These are phyloP conservation scores for Myiotriccus ornatus DNA, from an alignment of 2,797 vertebrate species.

Conservation along the genomic window DNA sequence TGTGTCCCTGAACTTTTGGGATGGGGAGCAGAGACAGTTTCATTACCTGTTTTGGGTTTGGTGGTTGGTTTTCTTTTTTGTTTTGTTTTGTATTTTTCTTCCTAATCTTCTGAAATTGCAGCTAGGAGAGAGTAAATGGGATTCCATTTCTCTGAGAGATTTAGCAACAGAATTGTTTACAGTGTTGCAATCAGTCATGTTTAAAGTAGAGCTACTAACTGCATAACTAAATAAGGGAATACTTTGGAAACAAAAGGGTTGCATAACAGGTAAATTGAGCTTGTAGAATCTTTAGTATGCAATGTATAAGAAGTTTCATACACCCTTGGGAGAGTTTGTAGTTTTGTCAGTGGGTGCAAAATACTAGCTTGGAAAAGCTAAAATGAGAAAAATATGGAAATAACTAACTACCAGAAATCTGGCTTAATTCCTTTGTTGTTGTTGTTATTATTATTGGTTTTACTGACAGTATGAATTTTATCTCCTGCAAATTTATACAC, in stretches of 20 bases:
- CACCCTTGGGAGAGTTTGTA: neutral
- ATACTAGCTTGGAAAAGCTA: neutral
- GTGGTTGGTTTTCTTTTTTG: neutral
- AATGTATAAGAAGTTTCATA: neutral
- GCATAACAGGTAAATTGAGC: slow-evolving; percentile 32
- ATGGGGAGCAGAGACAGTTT: neutral
- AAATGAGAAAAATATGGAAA: neutral
- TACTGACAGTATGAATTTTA: neutral
- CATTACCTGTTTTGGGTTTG: neutral
- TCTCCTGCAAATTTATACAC: neutral
- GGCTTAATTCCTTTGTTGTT: neutral
- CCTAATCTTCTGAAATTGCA: slow-evolving; percentile 8
- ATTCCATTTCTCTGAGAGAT: slow-evolving; percentile 31
- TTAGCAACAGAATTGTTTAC: slow-evolving; percentile 54
- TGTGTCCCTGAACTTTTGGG: neutral
- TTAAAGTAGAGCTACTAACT: slow-evolving; percentile 52
- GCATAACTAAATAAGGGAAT: slow-evolving; percentile 36
- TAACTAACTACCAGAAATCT: neutral
- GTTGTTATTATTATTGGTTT: neutral
- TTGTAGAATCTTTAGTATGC: neutral
- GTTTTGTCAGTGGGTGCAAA: neutral
- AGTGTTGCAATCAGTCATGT: slow-evolving; percentile 41
- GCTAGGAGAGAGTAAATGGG: slow-evolving; percentile 26
- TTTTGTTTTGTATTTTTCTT: neutral
- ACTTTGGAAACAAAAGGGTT: slow-evolving; percentile 41